These are phyloP conservation scores for Andricus quercusramuli DNA, from an alignment of 2,888 invertebrate genomes.

Conservation along the genomic window DNA sequence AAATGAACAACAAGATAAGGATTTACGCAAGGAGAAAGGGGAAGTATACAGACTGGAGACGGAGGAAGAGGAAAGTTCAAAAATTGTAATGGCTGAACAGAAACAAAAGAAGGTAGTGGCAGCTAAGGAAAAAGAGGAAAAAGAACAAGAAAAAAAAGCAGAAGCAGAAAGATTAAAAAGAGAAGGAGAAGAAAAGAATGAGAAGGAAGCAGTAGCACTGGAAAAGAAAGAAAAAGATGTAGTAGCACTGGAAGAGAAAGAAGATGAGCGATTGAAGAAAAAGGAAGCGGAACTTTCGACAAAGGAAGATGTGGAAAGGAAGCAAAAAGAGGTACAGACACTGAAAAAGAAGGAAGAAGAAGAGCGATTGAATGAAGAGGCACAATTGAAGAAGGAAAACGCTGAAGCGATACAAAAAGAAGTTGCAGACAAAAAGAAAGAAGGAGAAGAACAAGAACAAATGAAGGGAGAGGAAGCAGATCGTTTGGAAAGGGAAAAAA, in stretches of 20 bases:
- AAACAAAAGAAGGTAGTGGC: slow-evolving; percentile 36
- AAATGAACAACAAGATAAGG: slow-evolving; percentile 65
- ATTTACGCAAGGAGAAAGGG: slow-evolving; percentile 64
- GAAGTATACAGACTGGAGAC: slow-evolving; percentile 65
- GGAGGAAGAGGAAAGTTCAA: slow-evolving; percentile 58
- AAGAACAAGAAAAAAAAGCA: slow-evolving; percentile 37
- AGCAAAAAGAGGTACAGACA: not conserved
- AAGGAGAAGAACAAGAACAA: slow-evolving; percentile 63
- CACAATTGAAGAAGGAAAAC: not conserved
- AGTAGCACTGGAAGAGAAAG: not conserved
- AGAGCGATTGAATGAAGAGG: not conserved
- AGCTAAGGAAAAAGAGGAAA: not conserved
- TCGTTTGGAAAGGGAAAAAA: slow-evolving; percentile 51
- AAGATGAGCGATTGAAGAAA: not conserved
- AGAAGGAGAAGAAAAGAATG: not conserved
- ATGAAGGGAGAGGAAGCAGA: slow-evolving; percentile 66
- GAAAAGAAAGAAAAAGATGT: not conserved
- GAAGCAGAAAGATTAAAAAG: not conserved
- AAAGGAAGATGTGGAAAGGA: not conserved
- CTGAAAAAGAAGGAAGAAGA: not conserved
- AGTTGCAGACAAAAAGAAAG: slow-evolving; percentile 47
- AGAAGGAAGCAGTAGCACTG: not conserved
- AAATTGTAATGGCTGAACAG: slow-evolving; percentile 50
- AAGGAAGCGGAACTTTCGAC: not conserved
- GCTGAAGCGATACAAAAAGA: not conserved